Evolutionary conservation across 2,113 vertebrate genomes (phyloP), one percentile per base, ranked within the genome.

Genomic region (Bothrops jararaca): DNA sequence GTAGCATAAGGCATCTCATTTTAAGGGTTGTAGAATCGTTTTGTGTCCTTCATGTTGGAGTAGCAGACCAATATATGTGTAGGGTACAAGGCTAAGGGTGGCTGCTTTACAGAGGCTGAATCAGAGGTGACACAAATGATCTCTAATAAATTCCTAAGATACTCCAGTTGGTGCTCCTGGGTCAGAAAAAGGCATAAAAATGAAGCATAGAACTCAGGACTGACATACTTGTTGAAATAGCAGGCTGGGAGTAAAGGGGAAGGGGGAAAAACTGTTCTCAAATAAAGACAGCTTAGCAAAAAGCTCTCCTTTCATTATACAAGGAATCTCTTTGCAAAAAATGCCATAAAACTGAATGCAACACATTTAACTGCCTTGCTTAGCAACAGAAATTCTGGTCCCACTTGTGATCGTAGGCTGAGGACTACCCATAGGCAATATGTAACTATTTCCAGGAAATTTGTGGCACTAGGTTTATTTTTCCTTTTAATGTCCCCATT

Each of bases 11-110:
- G 58, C 93, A 52, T 89, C 85, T 58, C 60, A n/a, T 92, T 92
- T 94, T 54, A 92, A 90, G 26, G 92, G 92, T 93, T 93, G n/a
- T 52, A 89, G 9, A 39, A 39, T 80, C 69, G 3, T 80, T 34
- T 39, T 39, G 6, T 39, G 34, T 80, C n/a, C 13, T 80, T n/a
- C 69, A 80, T 80, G n/a, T 34, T 39, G n/a, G n/a, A 39, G 15
- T 20, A 39, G 34, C 39, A 39, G 69, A 39, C n/a, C 5, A 39
- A 80, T 80, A 80, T 29, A 80, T 20, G 15, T 20, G 6, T 15
- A 80, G 0, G n/a, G 6, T 18, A 34, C 69, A 80, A 80, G 15
- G 18, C 34, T 20, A 80, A 39, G 69, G 34, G 6, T 39, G 15
- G n/a, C 69, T 20, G 20, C 15, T 80, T 39, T 80, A 86, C 12